Conservation (phyloP, 53 echinoderm and acorn worm species). For the Temnopleurus reevesii region DNA sequence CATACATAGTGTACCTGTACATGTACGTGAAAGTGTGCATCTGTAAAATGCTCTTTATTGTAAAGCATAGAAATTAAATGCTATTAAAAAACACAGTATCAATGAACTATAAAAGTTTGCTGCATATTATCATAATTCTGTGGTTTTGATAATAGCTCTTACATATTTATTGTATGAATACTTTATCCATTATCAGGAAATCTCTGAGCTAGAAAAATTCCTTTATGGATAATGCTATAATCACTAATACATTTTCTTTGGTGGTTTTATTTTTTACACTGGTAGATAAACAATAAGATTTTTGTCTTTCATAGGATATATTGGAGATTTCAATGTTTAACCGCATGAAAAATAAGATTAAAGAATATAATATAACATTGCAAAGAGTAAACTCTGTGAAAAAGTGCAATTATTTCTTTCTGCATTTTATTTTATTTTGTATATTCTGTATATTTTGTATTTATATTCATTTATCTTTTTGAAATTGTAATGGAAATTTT, state of each 20-base stretch:
- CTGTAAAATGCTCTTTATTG: too few relatives aligned
- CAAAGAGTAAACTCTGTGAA: neutral
- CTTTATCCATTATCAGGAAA: neutral
- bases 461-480: neutral
- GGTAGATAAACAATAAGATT: neutral
- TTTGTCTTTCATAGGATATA: neutral
- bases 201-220: slow-evolving; percentile 1
- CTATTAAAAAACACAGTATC: neutral
- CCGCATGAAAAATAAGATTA: neutral
- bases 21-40: too few relatives aligned
- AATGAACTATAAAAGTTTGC: slow-evolving; percentile 25
- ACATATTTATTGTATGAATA: neutral
- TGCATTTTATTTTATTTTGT: too few relatives aligned
- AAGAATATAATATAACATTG: neutral
- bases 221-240: neutral
- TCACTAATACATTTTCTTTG: neutral
- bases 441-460: too few relatives aligned
- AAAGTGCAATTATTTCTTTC: too few relatives aligned
- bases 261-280: neutral
- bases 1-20: too few relatives aligned
- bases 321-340: neutral
- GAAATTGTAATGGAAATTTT: neutral
- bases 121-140: neutral
- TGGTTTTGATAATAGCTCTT: neutral
- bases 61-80: too few relatives aligned